phyloP scores from a whole-genome alignment of 2,113 vertebrate species.

The Podarcis cretensis region DNA sequence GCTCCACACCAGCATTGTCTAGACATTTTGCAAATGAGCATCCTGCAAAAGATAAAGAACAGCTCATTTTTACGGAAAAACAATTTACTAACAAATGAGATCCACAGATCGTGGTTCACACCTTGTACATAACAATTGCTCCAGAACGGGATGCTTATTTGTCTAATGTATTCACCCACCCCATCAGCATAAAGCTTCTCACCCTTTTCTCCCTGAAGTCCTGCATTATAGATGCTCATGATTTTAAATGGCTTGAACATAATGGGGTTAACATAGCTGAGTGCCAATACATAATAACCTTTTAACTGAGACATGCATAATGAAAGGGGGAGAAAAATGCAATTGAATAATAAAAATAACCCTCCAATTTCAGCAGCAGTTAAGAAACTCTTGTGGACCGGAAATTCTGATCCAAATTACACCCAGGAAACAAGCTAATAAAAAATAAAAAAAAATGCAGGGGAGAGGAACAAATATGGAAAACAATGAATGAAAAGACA shows the following conservation, averaged over 20 bases:
- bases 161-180: constrained; percentile 42
- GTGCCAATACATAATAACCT: constrained; percentile 4
- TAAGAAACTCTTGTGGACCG: neutral
- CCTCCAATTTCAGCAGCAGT: neutral
- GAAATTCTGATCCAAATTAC: constrained; percentile 7
- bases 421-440: neutral
- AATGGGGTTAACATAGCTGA: constrained; percentile 18
- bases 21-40: constrained; percentile 31
- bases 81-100: constrained; percentile 48
- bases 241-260: constrained; percentile 44
- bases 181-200: constrained; percentile 8
- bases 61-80: constrained; percentile 52
- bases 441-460: neutral
- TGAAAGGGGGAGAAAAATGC: neutral
- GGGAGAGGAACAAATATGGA: neutral
- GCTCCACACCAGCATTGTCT: neutral
- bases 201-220: constrained; percentile 5
- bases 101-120: constrained; percentile 27
- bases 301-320: constrained; percentile 3
- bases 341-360: neutral
- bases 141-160: constrained; percentile 46
- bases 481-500: neutral
- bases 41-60: constrained; percentile 33
- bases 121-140: constrained; percentile 46
- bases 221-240: neutral